phyloP scores from a whole-genome alignment of 2,888 invertebrate species.

The Lasioglossum lativentre region DNA sequence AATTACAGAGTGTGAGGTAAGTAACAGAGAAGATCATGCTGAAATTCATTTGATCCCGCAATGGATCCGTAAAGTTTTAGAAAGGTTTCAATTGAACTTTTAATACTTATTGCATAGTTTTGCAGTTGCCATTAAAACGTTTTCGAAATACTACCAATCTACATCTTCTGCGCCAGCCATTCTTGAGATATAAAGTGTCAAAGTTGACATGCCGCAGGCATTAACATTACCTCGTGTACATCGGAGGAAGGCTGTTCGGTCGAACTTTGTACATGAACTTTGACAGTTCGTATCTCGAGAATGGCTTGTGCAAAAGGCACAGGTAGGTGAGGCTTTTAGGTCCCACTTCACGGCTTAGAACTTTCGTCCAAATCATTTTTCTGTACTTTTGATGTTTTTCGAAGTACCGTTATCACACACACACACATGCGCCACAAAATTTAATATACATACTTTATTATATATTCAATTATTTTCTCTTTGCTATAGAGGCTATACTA shows the following conservation, averaged over 20 bases:
- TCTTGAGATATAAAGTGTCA: neutral
- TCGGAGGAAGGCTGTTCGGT: neutral
- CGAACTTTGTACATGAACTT: constrained; percentile 9
- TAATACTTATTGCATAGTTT: neutral
- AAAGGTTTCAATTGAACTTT: neutral
- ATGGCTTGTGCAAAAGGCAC: constrained; percentile 3
- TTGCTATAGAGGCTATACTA: no score
- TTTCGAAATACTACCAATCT: neutral
- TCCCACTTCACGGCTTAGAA: neutral
- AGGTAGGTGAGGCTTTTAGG: neutral
- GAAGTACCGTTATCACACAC: neutral
- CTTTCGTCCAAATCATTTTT: neutral
- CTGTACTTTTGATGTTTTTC: neutral
- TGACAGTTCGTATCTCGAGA: constrained; percentile 4
- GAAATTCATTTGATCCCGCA: neutral
- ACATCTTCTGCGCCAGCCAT: neutral
- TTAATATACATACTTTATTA: no score
- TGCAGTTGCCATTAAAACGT: neutral
- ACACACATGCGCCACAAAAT: no score
- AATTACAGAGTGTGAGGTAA: neutral
- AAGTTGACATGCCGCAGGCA: constrained; percentile 10
- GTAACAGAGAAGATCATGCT: neutral
- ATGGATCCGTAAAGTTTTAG: neutral
- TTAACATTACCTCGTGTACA: neutral
- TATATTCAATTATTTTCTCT: no score